Evolutionary conservation across 2,113 vertebrate species (phyloP).

Genomic region (Eulemur rufifrons): DNA sequence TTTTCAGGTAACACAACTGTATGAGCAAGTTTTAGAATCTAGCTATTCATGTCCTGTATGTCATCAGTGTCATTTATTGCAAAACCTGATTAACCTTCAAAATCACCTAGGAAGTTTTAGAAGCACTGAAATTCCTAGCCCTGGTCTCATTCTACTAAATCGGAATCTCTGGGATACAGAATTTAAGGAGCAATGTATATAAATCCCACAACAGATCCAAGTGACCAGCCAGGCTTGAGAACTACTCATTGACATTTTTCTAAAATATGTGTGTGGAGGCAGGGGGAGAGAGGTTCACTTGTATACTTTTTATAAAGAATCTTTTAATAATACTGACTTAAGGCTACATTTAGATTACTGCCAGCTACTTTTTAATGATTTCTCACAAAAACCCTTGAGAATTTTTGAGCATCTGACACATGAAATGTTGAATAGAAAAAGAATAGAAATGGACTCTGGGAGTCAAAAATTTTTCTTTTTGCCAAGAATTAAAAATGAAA

Average conservation of each 20-base stretch:
- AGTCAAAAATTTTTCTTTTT: not conserved
- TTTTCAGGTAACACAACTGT: not conserved
- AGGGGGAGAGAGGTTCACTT: too few species aligned
- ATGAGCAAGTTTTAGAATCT: not conserved
- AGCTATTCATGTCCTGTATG: not conserved
- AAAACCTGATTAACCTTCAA: not conserved
- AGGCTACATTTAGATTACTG: not conserved
- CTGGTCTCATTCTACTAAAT: not conserved
- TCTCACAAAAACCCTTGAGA: not conserved
- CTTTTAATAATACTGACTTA: not conserved
- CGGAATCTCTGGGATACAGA: not conserved
- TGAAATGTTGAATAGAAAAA: not conserved
- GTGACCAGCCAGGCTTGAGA: not conserved
- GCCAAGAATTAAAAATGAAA: not conserved
- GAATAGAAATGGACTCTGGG: not conserved
- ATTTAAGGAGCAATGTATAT: not conserved
- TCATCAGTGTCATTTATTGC: not conserved
- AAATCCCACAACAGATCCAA: not conserved
- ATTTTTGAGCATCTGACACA: not conserved
- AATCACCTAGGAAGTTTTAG: not conserved
- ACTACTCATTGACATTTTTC: rapidly evolving
- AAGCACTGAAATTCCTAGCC: not conserved
- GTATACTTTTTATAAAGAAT: not conserved
- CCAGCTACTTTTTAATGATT: not conserved
- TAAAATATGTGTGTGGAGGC: not conserved